phyloP scores from a whole-genome alignment of 2,797 vertebrate species.

The Leptodactylus fallax region DNA sequence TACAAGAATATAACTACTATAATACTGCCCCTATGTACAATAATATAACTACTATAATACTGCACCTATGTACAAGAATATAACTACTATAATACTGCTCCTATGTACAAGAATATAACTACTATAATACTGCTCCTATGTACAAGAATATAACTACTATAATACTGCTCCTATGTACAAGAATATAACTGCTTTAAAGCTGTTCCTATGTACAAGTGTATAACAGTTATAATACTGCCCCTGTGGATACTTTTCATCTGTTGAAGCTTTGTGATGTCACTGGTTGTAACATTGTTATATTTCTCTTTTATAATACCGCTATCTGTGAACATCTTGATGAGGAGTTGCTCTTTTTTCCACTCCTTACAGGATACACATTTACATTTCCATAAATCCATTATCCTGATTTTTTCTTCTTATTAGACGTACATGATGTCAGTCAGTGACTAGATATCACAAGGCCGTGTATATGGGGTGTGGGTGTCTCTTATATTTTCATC shows the following conservation, averaged over 20 bases:
- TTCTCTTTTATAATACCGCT: too few relatives aligned
- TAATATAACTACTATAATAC: conserved; percentile 16
- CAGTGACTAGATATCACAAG: background rate
- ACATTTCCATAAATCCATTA: background rate
- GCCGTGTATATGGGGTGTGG: background rate
- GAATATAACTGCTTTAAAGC: background rate
- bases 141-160: conserved; percentile 9
- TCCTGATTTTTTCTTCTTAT: background rate
- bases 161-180: background rate
- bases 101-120: conserved; percentile 8
- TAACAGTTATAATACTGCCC: too few relatives aligned
- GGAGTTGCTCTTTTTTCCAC: background rate
- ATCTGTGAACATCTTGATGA: too few relatives aligned
- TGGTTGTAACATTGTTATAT: too few relatives aligned
- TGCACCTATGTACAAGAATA: background rate
- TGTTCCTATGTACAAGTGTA: background rate
- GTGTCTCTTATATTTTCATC: background rate
- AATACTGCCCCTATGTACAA: background rate
- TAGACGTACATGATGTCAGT: background rate
- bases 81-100: conserved; percentile 10
- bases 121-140: background rate
- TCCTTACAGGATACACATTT: background rate
- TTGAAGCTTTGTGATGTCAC: too few relatives aligned
- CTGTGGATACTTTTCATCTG: too few relatives aligned
- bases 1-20: conserved; percentile 10